Evolutionary conservation across 92 coral and sea anemone genomes (phyloP).

Genomic region (Phenganax stokvisi): DNA sequence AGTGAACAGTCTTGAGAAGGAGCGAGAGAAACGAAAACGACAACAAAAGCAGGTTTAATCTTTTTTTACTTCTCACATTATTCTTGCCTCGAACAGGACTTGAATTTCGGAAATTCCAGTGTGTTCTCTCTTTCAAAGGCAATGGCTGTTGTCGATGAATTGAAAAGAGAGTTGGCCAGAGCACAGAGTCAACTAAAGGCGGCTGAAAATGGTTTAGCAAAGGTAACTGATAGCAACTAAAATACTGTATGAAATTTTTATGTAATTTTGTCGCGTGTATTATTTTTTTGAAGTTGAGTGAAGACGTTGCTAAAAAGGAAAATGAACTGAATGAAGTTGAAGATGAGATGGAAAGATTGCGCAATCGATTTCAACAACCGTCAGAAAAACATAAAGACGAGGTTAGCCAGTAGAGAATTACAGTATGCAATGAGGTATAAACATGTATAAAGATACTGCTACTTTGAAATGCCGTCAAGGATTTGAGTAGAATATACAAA

Average conservation of each 20-base stretch:
- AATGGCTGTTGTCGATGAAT: conserved; percentile 18
- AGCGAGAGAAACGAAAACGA: conserved; percentile 55
- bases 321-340: conserved; percentile 55
- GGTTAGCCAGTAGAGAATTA: conserved; percentile 30
- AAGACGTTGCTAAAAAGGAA: conserved; percentile 52
- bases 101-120: too few relatives aligned
- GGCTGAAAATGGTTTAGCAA: conserved; percentile 25
- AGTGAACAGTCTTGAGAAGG: conserved; percentile 62
- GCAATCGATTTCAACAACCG: conserved; percentile 65
- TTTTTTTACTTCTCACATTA: neutral
- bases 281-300: conserved; percentile 53
- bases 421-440: too few relatives aligned
- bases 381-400: conserved; percentile 59
- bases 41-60: conserved; percentile 41
- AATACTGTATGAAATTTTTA: neutral
- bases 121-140: conserved; percentile 16
- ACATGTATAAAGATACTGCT: too few relatives aligned
- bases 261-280: neutral
- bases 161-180: conserved; percentile 7
- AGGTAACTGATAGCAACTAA: conserved; percentile 12
- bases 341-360: conserved; percentile 58
- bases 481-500: neutral
- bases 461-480: neutral
- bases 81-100: neutral
- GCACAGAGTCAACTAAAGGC: conserved; percentile 30